Evolutionary conservation across 2,797 vertebrate genomes (phyloP).

Genomic region (Tokudaia tokunoshimensis): DNA sequence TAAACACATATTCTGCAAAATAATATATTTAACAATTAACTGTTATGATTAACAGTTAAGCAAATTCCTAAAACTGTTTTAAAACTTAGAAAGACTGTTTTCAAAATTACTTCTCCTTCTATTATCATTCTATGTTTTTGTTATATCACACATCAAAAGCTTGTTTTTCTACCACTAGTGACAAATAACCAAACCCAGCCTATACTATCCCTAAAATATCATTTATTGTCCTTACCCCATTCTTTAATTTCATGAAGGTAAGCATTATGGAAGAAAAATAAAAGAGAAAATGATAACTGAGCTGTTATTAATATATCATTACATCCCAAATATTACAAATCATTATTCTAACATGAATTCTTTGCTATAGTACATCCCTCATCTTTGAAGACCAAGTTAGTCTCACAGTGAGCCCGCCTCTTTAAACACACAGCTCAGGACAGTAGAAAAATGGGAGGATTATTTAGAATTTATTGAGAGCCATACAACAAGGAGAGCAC

Average conservation of each 20-base stretch:
- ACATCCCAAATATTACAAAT: neutral
- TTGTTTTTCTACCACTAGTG: neutral
- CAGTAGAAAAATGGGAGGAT: neutral
- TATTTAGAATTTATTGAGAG: neutral
- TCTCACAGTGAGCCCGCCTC: neutral
- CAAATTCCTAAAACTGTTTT: neutral
- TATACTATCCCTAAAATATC: neutral
- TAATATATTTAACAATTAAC: neutral
- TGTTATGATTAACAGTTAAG: neutral
- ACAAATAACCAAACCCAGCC: neutral
- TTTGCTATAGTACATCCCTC: neutral
- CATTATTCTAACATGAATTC: neutral
- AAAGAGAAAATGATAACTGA: neutral
- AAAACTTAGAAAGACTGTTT: neutral
- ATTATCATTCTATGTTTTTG: conserved; percentile 6
- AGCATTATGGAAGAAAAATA: neutral
- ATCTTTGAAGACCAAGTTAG: neutral
- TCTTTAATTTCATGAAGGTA: neutral
- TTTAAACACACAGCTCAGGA: neutral
- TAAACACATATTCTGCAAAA: neutral
- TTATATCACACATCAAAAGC: neutral
- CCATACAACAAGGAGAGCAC: neutral
- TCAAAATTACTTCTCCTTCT: neutral
- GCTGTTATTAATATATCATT: neutral
- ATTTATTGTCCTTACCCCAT: neutral